Base-by-base conservation (phyloP, 2,797 vertebrate genomes). In the Chiroxiphia lanceolata region DNA sequence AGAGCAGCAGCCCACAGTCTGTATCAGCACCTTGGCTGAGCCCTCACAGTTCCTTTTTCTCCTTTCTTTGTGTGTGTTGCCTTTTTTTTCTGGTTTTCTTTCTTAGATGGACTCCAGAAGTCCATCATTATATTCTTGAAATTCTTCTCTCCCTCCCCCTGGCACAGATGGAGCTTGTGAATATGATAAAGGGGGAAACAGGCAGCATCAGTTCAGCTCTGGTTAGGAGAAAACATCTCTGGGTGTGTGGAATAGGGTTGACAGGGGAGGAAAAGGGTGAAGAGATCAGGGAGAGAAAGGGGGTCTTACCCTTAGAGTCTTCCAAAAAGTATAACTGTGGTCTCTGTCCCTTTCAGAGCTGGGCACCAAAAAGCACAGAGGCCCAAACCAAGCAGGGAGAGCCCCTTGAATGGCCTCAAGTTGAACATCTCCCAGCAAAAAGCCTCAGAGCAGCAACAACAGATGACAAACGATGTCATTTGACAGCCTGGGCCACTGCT, bases 21-120 rank as follows among this genome's bases (percentile, higher is more conserved):
- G 34, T 27, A 68, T 29, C 77, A 96, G 51, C 48, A 56, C 17
- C 21, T 12, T 8, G 7, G 4, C n/a, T 50, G 60, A 92, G 4
- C 14, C 18, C 25, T 89, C 36, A 8, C 10, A 13, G 15, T 31
- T 85, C 2, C 57, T 38, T 63, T 31, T 38, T 14, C 5, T 20
- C 16, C 11, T 74, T 78, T 19, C 33, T 71, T 29, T 36, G 6
- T 31, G 8, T 29, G 13, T 11, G 5, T 65, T 94, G 34, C 29
- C 26, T 87, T 93, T 89, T 89, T 88, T 50, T 87, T 47, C 33
- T 74, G 25, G 2, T 83, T 94, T 83, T 57, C 15, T 85, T 90
- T 70, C n/a, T 95, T 7, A 54, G 14, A 45, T 33, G 83, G 83
- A 23, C 38, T 93, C 45, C 47, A 69, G 57, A n/a, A 67, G 65